phyloP scores from a whole-genome alignment of 2,888 invertebrate genomes.

The Stenoptilia bipunctidactyla region DNA sequence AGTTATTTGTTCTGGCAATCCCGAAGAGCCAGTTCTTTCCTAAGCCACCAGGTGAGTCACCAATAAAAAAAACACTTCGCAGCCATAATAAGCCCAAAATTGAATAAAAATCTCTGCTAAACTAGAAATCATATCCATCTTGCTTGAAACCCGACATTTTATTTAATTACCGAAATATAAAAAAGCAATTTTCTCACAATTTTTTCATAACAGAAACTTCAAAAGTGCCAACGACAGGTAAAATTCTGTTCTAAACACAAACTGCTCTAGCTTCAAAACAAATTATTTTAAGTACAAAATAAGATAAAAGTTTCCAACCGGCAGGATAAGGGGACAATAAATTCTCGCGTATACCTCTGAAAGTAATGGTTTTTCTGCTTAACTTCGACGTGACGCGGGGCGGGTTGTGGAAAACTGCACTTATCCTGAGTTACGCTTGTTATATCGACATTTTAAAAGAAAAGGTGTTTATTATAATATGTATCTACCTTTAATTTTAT shows the following conservation, averaged over 20 bases:
- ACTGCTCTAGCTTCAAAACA: not conserved
- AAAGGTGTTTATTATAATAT: no score
- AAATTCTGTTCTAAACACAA: not conserved
- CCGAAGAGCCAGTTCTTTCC: no score
- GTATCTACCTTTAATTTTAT: no score
- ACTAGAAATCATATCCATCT: not conserved
- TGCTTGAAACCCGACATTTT: not conserved
- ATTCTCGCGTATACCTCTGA: not conserved
- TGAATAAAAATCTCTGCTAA: not conserved
- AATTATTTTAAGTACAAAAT: conserved; percentile 1
- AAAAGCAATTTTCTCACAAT: not conserved
- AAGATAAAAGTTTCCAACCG: not conserved
- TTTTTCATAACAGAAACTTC: not conserved
- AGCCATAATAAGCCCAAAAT: no score
- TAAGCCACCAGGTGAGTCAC: no score
- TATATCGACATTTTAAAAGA: no score
- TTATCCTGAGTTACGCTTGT: not conserved
- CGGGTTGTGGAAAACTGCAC: not conserved
- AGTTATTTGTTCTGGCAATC: no score
- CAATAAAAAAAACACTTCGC: no score
- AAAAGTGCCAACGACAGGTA: conserved; percentile 1
- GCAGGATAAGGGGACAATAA: not conserved
- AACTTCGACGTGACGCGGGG: not conserved
- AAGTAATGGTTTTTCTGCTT: not conserved
- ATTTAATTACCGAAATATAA: not conserved